Evolutionary conservation across 2,888 invertebrate genomes (phyloP).

Genomic region (Drosophila monieri): DNA sequence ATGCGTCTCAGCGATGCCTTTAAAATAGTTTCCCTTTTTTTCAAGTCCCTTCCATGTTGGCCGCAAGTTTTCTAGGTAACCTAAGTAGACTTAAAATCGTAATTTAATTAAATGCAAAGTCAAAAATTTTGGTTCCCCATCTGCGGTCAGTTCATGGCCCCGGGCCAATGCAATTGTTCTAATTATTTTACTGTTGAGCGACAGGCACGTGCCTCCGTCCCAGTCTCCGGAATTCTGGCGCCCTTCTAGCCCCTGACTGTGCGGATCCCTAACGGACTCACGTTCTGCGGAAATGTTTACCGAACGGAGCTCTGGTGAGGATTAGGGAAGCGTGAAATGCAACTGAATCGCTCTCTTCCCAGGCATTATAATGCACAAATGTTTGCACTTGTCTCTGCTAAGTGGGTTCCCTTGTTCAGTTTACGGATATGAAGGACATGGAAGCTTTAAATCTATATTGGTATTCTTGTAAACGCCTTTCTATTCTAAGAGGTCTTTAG

Average conservation of each 20-base stretch:
- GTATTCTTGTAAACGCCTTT: neutral
- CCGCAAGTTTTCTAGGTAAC: constrained; percentile 69
- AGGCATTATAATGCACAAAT: constrained; percentile 45
- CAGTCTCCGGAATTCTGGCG: constrained; percentile 21
- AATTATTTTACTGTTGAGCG: constrained; percentile 61
- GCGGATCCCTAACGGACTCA: constrained; percentile 12
- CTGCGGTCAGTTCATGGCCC: constrained; percentile 32
- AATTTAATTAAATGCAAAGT: constrained; percentile 71
- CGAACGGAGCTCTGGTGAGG: constrained; percentile 33
- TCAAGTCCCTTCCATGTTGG: constrained; percentile 20
- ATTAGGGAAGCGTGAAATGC: constrained; percentile 49
- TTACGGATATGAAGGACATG: constrained; percentile 4
- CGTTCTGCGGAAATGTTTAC: constrained; percentile 49
- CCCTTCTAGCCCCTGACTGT: neutral
- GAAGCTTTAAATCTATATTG: constrained; percentile 3
- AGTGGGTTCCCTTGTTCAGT: constrained; percentile 39
- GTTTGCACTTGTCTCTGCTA: constrained; percentile 45
- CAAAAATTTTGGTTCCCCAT: constrained; percentile 33
- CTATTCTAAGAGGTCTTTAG: neutral
- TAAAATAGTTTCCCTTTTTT: constrained; percentile 1
- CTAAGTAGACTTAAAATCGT: constrained; percentile 66
- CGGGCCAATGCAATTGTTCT: constrained; percentile 63
- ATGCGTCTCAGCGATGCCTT: constrained; percentile 43
- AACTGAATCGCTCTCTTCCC: constrained; percentile 24
- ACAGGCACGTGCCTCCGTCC: constrained; percentile 56